Conservation (phyloP, 2,113 vertebrate genomes). For the Microcebus ravelobensis region DNA sequence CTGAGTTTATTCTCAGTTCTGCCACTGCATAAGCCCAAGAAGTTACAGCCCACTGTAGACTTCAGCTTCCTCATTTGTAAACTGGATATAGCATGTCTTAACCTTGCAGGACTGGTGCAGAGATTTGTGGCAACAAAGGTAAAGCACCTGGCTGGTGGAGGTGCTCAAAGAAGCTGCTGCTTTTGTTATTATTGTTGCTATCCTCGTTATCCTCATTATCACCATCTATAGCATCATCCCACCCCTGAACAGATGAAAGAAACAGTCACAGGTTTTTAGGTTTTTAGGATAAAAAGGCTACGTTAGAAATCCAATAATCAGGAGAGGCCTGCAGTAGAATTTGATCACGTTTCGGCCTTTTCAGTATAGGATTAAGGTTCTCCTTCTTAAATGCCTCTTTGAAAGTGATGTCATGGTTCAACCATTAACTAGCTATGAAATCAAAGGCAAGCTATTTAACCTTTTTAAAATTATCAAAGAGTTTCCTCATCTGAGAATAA, state of each 20-base stretch:
- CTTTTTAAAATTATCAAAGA: background rate
- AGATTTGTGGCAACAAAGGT: background rate
- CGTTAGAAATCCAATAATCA: background rate
- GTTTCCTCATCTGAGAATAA: background rate
- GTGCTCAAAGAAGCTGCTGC: background rate
- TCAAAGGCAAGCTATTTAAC: background rate
- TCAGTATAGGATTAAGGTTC: background rate
- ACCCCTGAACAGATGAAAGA: background rate
- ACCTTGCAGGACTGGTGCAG: too few species aligned
- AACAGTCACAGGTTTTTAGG: background rate
- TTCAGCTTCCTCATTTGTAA: background rate
- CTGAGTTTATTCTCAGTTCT: background rate
- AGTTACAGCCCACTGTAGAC: background rate
- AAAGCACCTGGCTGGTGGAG: background rate
- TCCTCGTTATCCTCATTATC: background rate
- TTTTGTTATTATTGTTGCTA: background rate
- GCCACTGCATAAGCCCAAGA: background rate
- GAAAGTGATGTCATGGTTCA: background rate
- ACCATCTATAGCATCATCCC: background rate
- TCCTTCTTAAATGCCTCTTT: background rate
- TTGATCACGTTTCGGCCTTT: background rate
- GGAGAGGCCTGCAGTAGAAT: background rate
- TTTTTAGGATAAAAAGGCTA: background rate
- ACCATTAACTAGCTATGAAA: background rate
- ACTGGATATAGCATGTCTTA: background rate